Conservation (phyloP, 1,140 invertebrate species). For the Pollicipes pollicipes region DNA sequence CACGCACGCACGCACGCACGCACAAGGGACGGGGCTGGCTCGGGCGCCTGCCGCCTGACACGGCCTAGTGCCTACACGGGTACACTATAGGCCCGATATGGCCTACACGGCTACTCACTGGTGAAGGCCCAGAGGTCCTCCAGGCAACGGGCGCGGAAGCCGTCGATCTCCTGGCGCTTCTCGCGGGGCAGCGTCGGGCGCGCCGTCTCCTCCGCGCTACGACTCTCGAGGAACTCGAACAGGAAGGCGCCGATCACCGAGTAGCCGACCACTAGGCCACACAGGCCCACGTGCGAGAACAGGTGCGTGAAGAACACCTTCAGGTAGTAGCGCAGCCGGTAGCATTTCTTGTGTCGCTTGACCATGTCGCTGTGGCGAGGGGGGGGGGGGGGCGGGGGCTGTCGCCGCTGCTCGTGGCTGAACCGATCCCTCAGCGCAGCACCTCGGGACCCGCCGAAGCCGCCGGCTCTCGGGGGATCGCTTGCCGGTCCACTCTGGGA, state of each 20-base stretch:
- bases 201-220: constrained; percentile 25
- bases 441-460: too few relatives aligned
- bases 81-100: too few relatives aligned
- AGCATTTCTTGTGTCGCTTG: background rate
- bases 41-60: too few relatives aligned
- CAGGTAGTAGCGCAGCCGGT: constrained; percentile 6
- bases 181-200: constrained; percentile 16
- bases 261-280: constrained; percentile 41
- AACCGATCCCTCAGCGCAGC: too few relatives aligned
- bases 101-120: constrained; percentile 14
- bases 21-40: too few relatives aligned
- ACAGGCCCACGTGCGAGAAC: constrained; percentile 43
- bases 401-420: too few relatives aligned
- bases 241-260: constrained; percentile 41
- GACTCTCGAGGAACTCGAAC: constrained; percentile 37
- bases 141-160: constrained; percentile 19
- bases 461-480: too few relatives aligned
- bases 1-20: too few relatives aligned
- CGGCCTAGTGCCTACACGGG: too few relatives aligned
- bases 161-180: constrained; percentile 18
- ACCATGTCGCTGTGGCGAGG: background rate
- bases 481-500: too few relatives aligned
- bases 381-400: too few relatives aligned
- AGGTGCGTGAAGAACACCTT: constrained; percentile 27
- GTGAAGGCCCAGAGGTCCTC: constrained; percentile 30